Evolutionary conservation across 2,888 invertebrate genomes (phyloP).

Genomic region (Chrysotoxum bicinctum): DNA sequence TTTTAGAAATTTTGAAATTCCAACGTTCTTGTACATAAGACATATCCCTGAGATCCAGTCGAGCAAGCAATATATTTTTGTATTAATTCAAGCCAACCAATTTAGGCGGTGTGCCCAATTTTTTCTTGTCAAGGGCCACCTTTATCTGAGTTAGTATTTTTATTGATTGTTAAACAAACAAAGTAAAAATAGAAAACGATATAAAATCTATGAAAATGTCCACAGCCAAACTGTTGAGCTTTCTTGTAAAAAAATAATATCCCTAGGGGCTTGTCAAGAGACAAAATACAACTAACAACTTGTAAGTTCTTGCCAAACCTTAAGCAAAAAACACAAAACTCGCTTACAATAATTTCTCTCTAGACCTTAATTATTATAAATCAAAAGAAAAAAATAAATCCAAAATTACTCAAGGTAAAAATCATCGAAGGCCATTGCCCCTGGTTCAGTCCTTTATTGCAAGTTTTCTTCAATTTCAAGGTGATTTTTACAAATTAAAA

Average conservation of each 20-base stretch:
- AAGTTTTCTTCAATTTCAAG: conserved; percentile 39
- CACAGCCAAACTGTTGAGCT: not conserved
- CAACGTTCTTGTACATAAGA: no score
- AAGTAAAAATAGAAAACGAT: not conserved
- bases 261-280: not conserved
- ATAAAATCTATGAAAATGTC: not conserved
- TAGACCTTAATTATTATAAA: conserved; percentile 1
- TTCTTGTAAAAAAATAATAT: not conserved
- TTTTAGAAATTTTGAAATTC: no score
- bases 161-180: not conserved
- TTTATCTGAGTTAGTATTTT: no score
- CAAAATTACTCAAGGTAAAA: not conserved
- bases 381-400: not conserved
- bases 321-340: not conserved
- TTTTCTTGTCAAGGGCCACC: no score
- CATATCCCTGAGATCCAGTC: no score
- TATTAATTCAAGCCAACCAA: no score
- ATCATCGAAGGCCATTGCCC: not conserved
- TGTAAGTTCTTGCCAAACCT: not conserved
- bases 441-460: not conserved
- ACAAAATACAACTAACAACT: not conserved
- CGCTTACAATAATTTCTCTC: not conserved
- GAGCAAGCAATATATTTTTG: no score
- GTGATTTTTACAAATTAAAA: conserved; percentile 30
- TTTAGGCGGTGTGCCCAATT: no score